Conservation (phyloP, 2,888 invertebrate genomes). For the Ceramica pisi region DNA sequence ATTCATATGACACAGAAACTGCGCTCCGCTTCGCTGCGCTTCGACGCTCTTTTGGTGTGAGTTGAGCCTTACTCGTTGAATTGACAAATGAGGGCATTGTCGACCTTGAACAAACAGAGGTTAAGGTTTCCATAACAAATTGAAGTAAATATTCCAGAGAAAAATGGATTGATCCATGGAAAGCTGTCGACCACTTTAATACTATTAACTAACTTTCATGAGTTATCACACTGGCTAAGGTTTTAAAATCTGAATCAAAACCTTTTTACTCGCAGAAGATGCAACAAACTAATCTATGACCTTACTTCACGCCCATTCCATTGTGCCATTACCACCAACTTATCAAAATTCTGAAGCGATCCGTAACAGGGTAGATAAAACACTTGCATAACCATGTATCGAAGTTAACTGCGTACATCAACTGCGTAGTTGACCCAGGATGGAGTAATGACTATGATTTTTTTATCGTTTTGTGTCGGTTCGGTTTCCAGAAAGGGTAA, state of each 20-base stretch:
- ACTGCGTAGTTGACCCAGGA: constrained; percentile 66
- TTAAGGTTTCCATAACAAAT: constrained; percentile 22
- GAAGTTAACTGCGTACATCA: constrained; percentile 61
- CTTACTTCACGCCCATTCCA: not conserved
- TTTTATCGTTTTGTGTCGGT: constrained; percentile 66
- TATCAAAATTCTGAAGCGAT: constrained; percentile 55
- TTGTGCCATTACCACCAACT: constrained; percentile 16
- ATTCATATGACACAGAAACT: no score
- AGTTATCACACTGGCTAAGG: not conserved
- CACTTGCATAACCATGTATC: constrained; percentile 57
- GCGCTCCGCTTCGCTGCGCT: no score
- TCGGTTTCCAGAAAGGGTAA: constrained; percentile 69
- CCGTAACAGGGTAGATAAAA: constrained; percentile 53
- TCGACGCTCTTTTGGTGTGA: no score
- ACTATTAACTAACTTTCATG: not conserved
- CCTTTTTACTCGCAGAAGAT: no score
- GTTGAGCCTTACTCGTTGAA: constrained; percentile 25
- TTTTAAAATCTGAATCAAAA: not conserved
- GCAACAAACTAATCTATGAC: not conserved
- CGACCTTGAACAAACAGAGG: constrained; percentile 10
- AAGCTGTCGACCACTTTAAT: not conserved
- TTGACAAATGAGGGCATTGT: constrained; percentile 28
- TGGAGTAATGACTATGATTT: constrained; percentile 60
- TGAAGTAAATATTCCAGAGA: not conserved
- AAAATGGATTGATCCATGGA: not conserved